Evolutionary conservation across 2,888 invertebrate genomes (phyloP), one percentile per base, ranked within the genome.

Genomic region (Heliconius ismenius): DNA sequence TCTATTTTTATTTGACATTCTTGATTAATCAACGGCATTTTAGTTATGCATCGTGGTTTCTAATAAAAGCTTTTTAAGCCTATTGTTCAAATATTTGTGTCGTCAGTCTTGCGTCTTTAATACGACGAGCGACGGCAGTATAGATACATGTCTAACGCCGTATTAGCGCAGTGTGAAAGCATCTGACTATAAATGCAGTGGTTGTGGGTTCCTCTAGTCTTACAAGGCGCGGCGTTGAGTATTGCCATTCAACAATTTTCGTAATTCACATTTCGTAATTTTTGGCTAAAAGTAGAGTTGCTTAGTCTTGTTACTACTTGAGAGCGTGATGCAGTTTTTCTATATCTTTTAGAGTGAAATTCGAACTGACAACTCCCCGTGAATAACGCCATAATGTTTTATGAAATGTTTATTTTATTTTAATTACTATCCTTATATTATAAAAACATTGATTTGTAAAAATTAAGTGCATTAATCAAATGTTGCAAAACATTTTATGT

Each of bases 1-100:
- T 90, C 88, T 91, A 89, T 89, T 88, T 87, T 88, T 84, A 72
- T 39, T 76, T 75, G 36, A 84, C 84, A 84, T 84, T 85, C 82
- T 84, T 81, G 74, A 80, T 78, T 79, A 78, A 78, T 79, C 80
- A 82, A 81, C 81, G 80, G 82, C 81, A 81, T 82, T 81, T 82
- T 43, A 43, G n/a, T 43, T 18, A 58, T 24, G 62, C n/a, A 62
- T 43, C 11, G 7, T 1, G 11, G 18, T 9, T n/a, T 69, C 28
- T 69, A 24, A 39, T n/a, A 32, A 69, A 54, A 69, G 28, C n/a
- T 54, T 21, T 67, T 32, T 32, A 28, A 28, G 21, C 9, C 18
- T 49, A 21, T 65, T 7, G 28, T 63, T 15, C 28, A 65, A 24
- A 39, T n/a, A 65, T 15, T 39, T 15, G 39, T 65, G 13, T 65